These are phyloP conservation scores for Salvelinus sp. DNA, from an alignment of 2,113 vertebrate species.

Conservation along the genomic window DNA sequence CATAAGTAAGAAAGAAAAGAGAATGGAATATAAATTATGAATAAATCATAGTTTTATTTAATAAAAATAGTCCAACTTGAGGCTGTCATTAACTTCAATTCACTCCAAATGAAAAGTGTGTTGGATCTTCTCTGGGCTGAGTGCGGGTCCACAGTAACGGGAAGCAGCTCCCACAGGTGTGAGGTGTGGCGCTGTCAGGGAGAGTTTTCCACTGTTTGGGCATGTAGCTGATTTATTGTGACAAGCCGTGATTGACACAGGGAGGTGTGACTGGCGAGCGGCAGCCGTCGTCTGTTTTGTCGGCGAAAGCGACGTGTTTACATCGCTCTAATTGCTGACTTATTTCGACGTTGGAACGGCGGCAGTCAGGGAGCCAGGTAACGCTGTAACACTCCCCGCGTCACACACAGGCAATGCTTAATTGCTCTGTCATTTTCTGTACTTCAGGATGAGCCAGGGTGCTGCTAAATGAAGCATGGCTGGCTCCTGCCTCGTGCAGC, in stretches of 20 bases:
- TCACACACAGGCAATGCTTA: conserved; percentile 57
- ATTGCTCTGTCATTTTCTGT: conserved; percentile 70
- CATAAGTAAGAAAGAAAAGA: background rate
- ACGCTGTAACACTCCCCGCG: conserved; percentile 62
- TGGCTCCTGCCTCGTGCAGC: conserved; percentile 39
- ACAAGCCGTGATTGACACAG: conserved; percentile 74
- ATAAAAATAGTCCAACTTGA: background rate
- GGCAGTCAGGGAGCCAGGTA: conserved; percentile 64
- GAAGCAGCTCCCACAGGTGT: conserved; percentile 39
- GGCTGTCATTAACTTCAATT: background rate
- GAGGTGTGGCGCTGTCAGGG: conserved; percentile 49
- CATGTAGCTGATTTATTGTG: conserved; percentile 73
- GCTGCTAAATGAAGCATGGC: conserved; percentile 66
- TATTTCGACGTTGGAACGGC: conserved; percentile 66
- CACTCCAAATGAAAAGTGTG: background rate
- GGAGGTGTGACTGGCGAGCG: conserved; percentile 60
- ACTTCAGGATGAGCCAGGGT: conserved; percentile 64
- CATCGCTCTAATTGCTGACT: conserved; percentile 72
- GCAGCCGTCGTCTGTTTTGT: conserved; percentile 29
- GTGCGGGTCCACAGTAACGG: background rate
- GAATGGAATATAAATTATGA: background rate
- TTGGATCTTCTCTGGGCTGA: background rate
- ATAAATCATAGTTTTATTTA: background rate
- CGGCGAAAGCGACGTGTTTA: conserved; percentile 68
- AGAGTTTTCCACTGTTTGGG: conserved; percentile 66